phyloP scores from a whole-genome alignment of 2,888 invertebrate species.

The Drosophila silvestris region DNA sequence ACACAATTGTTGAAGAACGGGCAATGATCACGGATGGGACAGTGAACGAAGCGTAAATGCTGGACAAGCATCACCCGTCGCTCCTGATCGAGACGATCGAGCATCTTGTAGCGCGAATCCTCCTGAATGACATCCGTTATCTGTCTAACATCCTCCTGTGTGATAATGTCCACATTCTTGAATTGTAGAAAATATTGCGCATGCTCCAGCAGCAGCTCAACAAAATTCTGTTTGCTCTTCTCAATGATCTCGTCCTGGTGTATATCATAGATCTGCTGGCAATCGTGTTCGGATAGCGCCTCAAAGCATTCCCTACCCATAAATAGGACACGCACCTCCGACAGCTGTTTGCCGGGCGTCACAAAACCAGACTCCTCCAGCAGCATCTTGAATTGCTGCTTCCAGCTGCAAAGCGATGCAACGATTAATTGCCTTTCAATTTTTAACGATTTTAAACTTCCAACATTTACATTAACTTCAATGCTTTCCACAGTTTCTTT shows the following conservation, averaged over 20 bases:
- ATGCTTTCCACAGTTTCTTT: neutral
- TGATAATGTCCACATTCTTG: slow-evolving; percentile 95
- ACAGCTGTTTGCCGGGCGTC: slow-evolving; percentile 96
- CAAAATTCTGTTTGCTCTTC: slow-evolving; percentile 95
- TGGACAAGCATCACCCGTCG: slow-evolving; percentile 97
- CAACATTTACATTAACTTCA: neutral
- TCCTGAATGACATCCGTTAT: slow-evolving; percentile 96
- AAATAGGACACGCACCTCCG: slow-evolving; percentile 95
- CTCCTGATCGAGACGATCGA: slow-evolving; percentile 97
- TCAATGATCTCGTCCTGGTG: slow-evolving; percentile 96
- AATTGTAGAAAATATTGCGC: slow-evolving; percentile 97
- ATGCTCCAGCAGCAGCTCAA: slow-evolving; percentile 96
- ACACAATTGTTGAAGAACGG: slow-evolving; percentile 94
- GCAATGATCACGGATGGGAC: slow-evolving; percentile 97
- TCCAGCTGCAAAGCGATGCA: slow-evolving; percentile 88
- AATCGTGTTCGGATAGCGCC: slow-evolving; percentile 94
- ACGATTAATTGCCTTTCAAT: neutral
- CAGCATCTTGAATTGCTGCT: slow-evolving; percentile 96
- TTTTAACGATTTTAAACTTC: neutral
- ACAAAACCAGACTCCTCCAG: slow-evolving; percentile 97
- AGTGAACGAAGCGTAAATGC: slow-evolving; percentile 97
- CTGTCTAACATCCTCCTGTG: slow-evolving; percentile 96
- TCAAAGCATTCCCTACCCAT: slow-evolving; percentile 98
- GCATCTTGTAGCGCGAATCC: slow-evolving; percentile 97
- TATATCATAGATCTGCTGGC: slow-evolving; percentile 96